Evolutionary conservation across 2,888 invertebrate species (phyloP).

Genomic region (Dendrolimus pini): DNA sequence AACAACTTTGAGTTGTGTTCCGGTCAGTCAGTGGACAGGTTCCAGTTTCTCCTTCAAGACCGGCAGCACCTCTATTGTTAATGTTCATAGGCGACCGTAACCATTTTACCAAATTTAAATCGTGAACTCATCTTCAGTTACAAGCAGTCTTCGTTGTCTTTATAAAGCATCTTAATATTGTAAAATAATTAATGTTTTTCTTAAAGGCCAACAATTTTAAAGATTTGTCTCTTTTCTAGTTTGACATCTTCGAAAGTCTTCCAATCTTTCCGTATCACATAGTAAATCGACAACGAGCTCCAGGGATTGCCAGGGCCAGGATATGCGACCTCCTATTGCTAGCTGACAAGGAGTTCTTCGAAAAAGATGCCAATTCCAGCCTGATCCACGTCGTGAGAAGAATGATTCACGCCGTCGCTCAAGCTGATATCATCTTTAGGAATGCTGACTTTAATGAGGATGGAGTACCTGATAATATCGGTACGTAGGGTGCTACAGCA

Average conservation of each 20-base stretch:
- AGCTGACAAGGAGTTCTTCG: slow-evolving; percentile 66
- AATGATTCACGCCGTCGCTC: slow-evolving; percentile 67
- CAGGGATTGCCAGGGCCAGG: slow-evolving; percentile 45
- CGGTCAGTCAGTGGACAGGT: too few species aligned
- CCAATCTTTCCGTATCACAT: slow-evolving; percentile 39
- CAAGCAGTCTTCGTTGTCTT: too few species aligned
- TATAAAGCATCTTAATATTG: too few species aligned
- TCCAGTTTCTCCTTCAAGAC: too few species aligned
- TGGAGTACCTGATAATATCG: slow-evolving; percentile 71
- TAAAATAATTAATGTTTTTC: too few species aligned
- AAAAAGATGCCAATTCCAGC: slow-evolving; percentile 59
- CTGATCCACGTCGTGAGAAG: slow-evolving; percentile 55
- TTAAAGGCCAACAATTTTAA: too few species aligned
- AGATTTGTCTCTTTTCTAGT: neutral
- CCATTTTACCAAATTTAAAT: too few species aligned
- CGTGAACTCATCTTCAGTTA: too few species aligned
- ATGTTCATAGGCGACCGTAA: too few species aligned
- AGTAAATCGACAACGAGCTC: slow-evolving; percentile 27
- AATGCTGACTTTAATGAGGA: slow-evolving; percentile 74
- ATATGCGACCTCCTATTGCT: slow-evolving; percentile 66
- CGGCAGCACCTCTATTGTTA: too few species aligned
- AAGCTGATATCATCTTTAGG: slow-evolving; percentile 72
- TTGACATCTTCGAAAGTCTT: neutral
- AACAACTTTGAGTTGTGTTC: too few species aligned
- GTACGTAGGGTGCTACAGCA: slow-evolving; percentile 19